Conservation (phyloP, 2,113 vertebrate genomes). For the Ranitomeya variabilis region DNA sequence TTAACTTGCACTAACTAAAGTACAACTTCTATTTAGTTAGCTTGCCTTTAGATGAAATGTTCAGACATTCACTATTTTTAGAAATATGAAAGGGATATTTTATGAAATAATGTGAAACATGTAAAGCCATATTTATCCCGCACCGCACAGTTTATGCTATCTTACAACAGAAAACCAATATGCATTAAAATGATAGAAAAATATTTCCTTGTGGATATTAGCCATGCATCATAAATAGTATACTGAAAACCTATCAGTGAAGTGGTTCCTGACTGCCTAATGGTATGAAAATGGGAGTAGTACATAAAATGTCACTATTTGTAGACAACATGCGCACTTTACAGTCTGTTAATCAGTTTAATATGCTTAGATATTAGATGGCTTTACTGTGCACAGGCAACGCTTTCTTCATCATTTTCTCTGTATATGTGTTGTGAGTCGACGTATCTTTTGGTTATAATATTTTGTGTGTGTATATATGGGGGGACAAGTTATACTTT, state of each 20-base stretch:
- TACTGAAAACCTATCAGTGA: background rate
- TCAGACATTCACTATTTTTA: too few relatives aligned
- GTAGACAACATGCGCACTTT: background rate
- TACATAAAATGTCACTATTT: background rate
- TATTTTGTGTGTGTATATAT: background rate
- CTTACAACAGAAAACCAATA: background rate
- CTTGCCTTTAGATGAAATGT: too few relatives aligned
- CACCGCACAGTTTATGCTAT: background rate
- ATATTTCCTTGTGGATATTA: background rate
- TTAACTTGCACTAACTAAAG: too few relatives aligned
- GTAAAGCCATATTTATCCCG: too few relatives aligned
- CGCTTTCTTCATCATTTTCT: background rate
- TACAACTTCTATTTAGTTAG: too few relatives aligned
- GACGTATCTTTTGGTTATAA: background rate
- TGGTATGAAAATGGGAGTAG: background rate
- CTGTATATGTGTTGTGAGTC: background rate
- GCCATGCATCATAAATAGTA: background rate
- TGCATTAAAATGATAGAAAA: background rate
- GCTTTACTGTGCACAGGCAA: background rate
- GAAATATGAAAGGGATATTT: too few relatives aligned
- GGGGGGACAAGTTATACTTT: too few relatives aligned
- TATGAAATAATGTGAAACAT: too few relatives aligned
- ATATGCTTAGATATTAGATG: background rate
- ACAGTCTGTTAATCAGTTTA: constrained; percentile 2
- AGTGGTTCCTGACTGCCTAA: background rate